A percentile compares a stretch with the other conserved stretches of the same genome.
Evolutionary conservation across 1,140 invertebrate genomes (phyloP).

Genomic region (Atta texana): DNA sequence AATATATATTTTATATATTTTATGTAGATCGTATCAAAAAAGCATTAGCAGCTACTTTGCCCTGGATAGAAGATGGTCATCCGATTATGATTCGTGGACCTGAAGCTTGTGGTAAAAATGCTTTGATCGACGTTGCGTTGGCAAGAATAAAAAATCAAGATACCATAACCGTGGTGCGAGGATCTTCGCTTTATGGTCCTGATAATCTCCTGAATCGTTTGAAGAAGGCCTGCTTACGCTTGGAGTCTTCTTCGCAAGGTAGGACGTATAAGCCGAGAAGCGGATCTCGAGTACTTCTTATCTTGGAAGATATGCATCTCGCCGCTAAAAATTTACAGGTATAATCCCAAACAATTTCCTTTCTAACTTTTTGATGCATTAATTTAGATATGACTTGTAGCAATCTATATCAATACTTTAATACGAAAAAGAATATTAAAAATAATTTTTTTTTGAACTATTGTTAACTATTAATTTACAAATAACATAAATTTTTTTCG

Average conservation of each 20-base stretch:
- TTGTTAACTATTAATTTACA: not conserved
- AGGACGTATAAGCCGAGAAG: slow-evolving; percentile 82
- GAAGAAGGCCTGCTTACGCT: slow-evolving; percentile 81
- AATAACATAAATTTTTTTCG: not conserved
- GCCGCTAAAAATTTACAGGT: slow-evolving; percentile 82
- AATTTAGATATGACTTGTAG: not conserved
- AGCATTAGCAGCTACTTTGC: slow-evolving; percentile 77
- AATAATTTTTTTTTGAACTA: not conserved
- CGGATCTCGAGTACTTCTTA: slow-evolving; percentile 79
- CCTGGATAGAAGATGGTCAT: slow-evolving; percentile 80
- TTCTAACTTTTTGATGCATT: not conserved
- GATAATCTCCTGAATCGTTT: slow-evolving; percentile 80
- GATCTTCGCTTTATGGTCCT: slow-evolving; percentile 82
- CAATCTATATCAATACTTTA: not conserved
- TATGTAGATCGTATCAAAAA: slow-evolving; percentile 77
- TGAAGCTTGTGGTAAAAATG: slow-evolving; percentile 81
- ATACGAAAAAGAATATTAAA: not conserved
- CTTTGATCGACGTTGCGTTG: slow-evolving; percentile 78
- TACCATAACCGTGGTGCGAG: slow-evolving; percentile 76
- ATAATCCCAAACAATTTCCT: not conserved
- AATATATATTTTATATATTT: not conserved
- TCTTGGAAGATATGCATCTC: slow-evolving; percentile 83
- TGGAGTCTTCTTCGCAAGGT: slow-evolving; percentile 82
- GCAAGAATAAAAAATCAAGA: slow-evolving; percentile 77
- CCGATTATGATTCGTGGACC: slow-evolving; percentile 81